These are phyloP conservation scores for Olivierus martensii DNA, from an alignment of 1,140 invertebrate genomes.

Conservation along the genomic window DNA sequence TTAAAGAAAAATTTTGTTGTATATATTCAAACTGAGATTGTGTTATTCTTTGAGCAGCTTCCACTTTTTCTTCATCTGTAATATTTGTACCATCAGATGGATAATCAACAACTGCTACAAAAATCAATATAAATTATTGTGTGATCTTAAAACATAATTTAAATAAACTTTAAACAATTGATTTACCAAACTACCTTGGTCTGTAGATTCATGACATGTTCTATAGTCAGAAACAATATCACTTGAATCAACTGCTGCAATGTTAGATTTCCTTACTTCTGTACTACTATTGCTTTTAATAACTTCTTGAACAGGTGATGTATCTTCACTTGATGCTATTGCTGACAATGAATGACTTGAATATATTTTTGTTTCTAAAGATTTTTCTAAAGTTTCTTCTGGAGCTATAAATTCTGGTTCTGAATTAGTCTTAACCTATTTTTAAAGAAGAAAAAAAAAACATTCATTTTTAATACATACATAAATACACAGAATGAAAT, in stretches of 20 bases:
- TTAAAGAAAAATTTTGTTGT: conserved; percentile 26
- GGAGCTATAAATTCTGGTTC: conserved; percentile 38
- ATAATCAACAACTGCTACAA: background rate
- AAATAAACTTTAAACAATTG: no score
- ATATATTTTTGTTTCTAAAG: conserved; percentile 28
- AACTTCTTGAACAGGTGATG: background rate
- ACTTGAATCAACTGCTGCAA: background rate
- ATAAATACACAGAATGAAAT: no score
- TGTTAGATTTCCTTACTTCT: background rate
- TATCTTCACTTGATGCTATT: background rate
- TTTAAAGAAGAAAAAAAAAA: no score
- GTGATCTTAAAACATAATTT: no score
- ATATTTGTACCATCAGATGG: conserved; percentile 44
- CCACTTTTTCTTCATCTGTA: conserved; percentile 75
- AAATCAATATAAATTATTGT: background rate
- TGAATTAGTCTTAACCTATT: background rate
- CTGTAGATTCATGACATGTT: background rate
- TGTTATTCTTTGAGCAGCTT: conserved; percentile 17
- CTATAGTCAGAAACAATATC: background rate
- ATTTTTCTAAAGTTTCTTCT: conserved; percentile 57
- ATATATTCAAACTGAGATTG: conserved; percentile 11
- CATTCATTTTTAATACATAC: no score
- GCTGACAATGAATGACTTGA: background rate
- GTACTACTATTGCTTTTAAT: no score
- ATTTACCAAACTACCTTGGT: background rate